Evolutionary conservation across 2,888 invertebrate species (phyloP).

Genomic region (Nymphalis polychloros): DNA sequence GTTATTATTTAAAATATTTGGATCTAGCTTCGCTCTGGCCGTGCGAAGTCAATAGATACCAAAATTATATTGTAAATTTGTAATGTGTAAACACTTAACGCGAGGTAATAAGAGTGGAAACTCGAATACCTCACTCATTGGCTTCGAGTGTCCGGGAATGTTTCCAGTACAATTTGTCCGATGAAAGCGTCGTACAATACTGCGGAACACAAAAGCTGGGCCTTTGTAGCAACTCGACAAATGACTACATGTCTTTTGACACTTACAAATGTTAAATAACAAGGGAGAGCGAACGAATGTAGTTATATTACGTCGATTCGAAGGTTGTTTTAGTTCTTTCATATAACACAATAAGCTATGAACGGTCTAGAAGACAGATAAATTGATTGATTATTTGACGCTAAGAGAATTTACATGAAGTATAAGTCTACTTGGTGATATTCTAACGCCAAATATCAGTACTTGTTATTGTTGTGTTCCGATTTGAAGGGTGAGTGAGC

Average conservation of each 20-base stretch:
- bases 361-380: not conserved
- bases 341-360: not conserved
- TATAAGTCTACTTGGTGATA: too few relatives aligned
- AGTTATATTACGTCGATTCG: not conserved
- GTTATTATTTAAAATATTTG: too few relatives aligned
- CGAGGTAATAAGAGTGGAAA: not conserved
- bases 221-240: constrained; percentile 32
- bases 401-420: too few relatives aligned
- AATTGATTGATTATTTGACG: too few relatives aligned
- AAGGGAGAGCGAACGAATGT: constrained; percentile 5
- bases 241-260: constrained; percentile 33
- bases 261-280: constrained; percentile 34
- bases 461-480: too few relatives aligned
- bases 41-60: too few relatives aligned
- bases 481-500: too few relatives aligned
- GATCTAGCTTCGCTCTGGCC: too few relatives aligned
- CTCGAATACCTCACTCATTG: constrained; percentile 6
- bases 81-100: too few relatives aligned
- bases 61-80: too few relatives aligned
- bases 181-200: constrained; percentile 26
- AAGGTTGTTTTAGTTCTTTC: not conserved
- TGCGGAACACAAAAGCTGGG: constrained; percentile 25
- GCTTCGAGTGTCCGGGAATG: constrained; percentile 7
- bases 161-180: constrained; percentile 29
- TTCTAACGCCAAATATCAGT: too few relatives aligned